phyloP scores from a whole-genome alignment of 2,113 vertebrate species.

The Lucifuga dentata region DNA sequence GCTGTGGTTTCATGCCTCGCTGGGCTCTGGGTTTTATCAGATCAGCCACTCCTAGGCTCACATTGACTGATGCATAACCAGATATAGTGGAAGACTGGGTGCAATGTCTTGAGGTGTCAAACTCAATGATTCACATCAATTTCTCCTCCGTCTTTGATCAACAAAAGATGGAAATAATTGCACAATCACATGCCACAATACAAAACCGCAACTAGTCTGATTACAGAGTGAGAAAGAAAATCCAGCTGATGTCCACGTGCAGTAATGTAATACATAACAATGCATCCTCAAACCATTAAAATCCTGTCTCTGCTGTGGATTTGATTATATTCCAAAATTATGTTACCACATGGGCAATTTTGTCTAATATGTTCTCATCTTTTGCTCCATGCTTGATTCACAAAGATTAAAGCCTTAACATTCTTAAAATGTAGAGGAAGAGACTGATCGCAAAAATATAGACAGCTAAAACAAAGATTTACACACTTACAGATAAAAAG shows the following conservation, averaged over 20 bases:
- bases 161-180: slow-evolving; percentile 34
- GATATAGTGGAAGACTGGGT: slow-evolving; percentile 27
- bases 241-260: background rate
- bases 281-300: background rate
- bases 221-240: slow-evolving; percentile 1
- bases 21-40: slow-evolving; percentile 40
- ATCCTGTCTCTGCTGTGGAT: background rate
- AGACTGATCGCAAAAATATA: too few relatives aligned
- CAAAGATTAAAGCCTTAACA: background rate
- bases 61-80: slow-evolving; percentile 54
- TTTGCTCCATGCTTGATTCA: slow-evolving; percentile 19
- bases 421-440: too few relatives aligned
- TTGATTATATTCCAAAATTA: slow-evolving; percentile 15
- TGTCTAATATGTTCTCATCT: background rate
- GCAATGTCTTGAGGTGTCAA: background rate
- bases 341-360: background rate
- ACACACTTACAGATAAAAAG: too few relatives aligned
- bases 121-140: background rate
- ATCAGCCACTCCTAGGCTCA: slow-evolving; percentile 48
- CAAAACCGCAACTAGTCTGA: slow-evolving; percentile 9
- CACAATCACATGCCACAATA: slow-evolving; percentile 15
- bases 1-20: slow-evolving; percentile 11
- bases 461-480: too few relatives aligned
- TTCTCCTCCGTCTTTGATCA: slow-evolving; percentile 24
- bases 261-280: background rate